These are phyloP conservation scores for Euura saliciscinereae DNA, from an alignment of 1,140 invertebrate genomes.

Conservation along the genomic window DNA sequence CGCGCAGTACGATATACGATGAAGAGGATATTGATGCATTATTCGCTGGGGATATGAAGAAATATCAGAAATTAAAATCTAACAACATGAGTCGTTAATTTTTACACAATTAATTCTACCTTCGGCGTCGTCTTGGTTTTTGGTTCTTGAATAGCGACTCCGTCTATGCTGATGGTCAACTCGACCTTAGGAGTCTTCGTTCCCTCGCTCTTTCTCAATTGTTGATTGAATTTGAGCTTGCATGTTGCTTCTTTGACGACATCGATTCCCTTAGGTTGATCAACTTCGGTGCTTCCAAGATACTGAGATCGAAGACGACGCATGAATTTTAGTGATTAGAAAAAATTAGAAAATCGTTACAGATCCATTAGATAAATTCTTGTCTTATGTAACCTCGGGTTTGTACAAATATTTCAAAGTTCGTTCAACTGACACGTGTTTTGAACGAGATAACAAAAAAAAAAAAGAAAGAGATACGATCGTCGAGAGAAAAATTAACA, in stretches of 20 bases:
- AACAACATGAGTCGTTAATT: not conserved
- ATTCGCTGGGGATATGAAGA: constrained; percentile 70
- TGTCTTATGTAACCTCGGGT: not conserved
- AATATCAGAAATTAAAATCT: constrained; percentile 28
- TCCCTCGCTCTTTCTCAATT: constrained; percentile 89
- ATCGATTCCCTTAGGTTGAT: constrained; percentile 95
- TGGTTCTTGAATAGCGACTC: constrained; percentile 89
- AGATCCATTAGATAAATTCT: too few species aligned
- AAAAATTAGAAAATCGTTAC: too few species aligned
- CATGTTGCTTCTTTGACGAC: constrained; percentile 95
- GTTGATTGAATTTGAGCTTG: constrained; percentile 93
- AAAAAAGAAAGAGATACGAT: too few species aligned
- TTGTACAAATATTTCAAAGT: not conserved
- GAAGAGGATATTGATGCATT: constrained; percentile 93
- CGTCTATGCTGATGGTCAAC: constrained; percentile 93
- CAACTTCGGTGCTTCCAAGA: constrained; percentile 90
- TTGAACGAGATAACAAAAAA: too few species aligned
- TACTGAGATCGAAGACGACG: constrained; percentile 69
- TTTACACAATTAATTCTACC: constrained; percentile 30
- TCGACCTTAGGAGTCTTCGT: constrained; percentile 93
- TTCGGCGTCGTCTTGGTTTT: constrained; percentile 58
- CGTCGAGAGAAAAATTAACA: too few species aligned
- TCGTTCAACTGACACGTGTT: not conserved
- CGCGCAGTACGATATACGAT: constrained; percentile 97
- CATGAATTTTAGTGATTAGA: too few species aligned